phyloP scores from a whole-genome alignment of 2,888 invertebrate species.

The Xylota segnis region DNA sequence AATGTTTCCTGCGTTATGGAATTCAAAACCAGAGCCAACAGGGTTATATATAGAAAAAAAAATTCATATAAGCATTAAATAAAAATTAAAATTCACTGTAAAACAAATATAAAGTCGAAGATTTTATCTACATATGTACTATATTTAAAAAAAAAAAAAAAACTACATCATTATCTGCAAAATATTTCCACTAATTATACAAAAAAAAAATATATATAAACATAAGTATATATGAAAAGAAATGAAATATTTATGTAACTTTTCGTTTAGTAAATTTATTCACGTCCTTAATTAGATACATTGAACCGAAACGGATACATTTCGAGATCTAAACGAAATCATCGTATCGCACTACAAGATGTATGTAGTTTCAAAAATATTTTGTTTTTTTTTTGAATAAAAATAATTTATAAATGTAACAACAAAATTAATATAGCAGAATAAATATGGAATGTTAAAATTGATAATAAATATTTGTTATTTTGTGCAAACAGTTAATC shows the following conservation, averaged over 20 bases:
- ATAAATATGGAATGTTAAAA: constrained; percentile 65
- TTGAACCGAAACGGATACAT: background rate
- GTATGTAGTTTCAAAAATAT: background rate
- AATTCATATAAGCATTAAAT: constrained; percentile 39
- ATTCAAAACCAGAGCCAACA: constrained; percentile 65
- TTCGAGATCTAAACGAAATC: background rate
- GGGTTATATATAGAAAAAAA: constrained; percentile 59
- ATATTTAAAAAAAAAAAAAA: constrained; percentile 20
- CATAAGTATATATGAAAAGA: background rate
- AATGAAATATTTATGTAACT: background rate
- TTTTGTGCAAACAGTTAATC: too few relatives aligned
- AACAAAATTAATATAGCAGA: constrained; percentile 58
- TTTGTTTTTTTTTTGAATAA: background rate
- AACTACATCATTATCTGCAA: constrained; percentile 3
- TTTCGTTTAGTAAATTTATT: background rate
- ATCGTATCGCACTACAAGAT: constrained; percentile 12
- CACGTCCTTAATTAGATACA: background rate
- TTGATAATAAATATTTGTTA: constrained; percentile 15
- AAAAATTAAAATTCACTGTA: constrained; percentile 42
- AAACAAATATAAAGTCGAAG: constrained; percentile 34
- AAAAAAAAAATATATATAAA: background rate
- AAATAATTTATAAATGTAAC: constrained; percentile 47
- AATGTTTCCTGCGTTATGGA: constrained; percentile 35
- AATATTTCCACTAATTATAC: constrained; percentile 3
- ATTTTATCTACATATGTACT: constrained; percentile 16